A percentile compares a stretch with the other conserved stretches of the same genome.
Conservation (phyloP, 2,113 vertebrate genomes). For the Ageneiosus marmoratus region DNA sequence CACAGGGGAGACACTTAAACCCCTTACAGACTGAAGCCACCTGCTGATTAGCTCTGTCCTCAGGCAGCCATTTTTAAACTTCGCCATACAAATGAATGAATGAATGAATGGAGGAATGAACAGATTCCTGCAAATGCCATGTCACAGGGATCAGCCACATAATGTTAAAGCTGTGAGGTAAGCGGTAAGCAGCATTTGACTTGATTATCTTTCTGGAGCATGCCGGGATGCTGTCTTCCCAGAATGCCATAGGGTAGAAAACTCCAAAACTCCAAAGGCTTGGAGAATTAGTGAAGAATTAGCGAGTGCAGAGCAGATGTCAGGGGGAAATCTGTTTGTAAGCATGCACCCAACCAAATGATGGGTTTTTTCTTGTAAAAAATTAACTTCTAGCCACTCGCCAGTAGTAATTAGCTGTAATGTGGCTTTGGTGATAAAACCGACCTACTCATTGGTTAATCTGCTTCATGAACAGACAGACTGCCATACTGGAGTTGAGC, state of each 20-base stretch:
- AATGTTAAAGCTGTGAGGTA: slow-evolving; percentile 58
- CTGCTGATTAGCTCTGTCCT: slow-evolving; percentile 52
- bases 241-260: slow-evolving; percentile 52
- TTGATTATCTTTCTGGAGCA: slow-evolving; percentile 69
- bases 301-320: slow-evolving; percentile 46
- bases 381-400: background rate
- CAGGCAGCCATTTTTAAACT: slow-evolving; percentile 44
- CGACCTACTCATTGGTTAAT: background rate
- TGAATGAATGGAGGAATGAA: background rate
- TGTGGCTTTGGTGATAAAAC: background rate
- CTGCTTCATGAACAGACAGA: background rate
- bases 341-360: background rate
- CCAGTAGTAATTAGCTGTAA: background rate
- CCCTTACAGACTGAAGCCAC: slow-evolving; percentile 59
- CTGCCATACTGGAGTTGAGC: background rate
- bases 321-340: background rate
- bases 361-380: background rate
- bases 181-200: slow-evolving; percentile 60
- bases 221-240: slow-evolving; percentile 56
- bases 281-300: slow-evolving; percentile 59
- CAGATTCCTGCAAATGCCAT: slow-evolving; percentile 52
- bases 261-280: slow-evolving; percentile 55
- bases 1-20: slow-evolving; percentile 57
- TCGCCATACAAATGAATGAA: slow-evolving; percentile 15
- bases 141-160: slow-evolving; percentile 52